Percentiles rank a stretch among this genome's conserved stretches.
Evolutionary conservation across 1,140 invertebrate species (phyloP).

Genomic region (Drosophila kikkawai): DNA sequence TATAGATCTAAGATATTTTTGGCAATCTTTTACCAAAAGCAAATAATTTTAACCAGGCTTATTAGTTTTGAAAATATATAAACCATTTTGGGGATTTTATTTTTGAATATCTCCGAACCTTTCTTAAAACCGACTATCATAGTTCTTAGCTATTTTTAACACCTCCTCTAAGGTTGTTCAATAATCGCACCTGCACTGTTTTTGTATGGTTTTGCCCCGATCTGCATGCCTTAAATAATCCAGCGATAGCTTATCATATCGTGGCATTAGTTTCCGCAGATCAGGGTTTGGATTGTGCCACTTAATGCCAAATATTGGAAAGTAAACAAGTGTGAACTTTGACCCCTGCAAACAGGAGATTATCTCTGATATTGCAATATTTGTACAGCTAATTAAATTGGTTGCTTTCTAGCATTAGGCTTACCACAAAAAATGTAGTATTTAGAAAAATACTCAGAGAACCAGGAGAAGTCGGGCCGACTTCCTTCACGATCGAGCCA

Average conservation of each 20-base stretch:
- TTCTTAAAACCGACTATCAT: not conserved
- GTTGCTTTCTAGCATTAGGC: not conserved
- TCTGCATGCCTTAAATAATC: slow-evolving; percentile 50
- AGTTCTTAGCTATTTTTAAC: not conserved
- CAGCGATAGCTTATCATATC: slow-evolving; percentile 62
- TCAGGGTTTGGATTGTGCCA: slow-evolving; percentile 30
- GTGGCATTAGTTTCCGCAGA: slow-evolving; percentile 37
- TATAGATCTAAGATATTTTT: too few species aligned
- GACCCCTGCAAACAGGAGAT: slow-evolving; percentile 21
- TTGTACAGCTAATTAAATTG: slow-evolving; percentile 8
- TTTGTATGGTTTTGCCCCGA: slow-evolving; percentile 21
- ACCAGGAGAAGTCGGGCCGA: not conserved
- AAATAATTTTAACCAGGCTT: too few species aligned
- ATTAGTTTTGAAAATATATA: too few species aligned
- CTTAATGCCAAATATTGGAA: slow-evolving; percentile 12
- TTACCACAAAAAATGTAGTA: slow-evolving; percentile 12
- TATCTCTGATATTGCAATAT: slow-evolving; percentile 1
- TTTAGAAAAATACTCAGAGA: too few species aligned
- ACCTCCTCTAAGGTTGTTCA: not conserved
- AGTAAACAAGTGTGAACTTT: slow-evolving; percentile 42
- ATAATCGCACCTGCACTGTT: slow-evolving; percentile 28
- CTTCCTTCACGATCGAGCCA: slow-evolving; percentile 38
- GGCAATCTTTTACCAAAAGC: too few species aligned
- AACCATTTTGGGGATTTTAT: too few species aligned
- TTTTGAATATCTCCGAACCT: too few species aligned